Evolutionary conservation across 2,888 invertebrate species (phyloP).

Genomic region (Diaphora mendica): DNA sequence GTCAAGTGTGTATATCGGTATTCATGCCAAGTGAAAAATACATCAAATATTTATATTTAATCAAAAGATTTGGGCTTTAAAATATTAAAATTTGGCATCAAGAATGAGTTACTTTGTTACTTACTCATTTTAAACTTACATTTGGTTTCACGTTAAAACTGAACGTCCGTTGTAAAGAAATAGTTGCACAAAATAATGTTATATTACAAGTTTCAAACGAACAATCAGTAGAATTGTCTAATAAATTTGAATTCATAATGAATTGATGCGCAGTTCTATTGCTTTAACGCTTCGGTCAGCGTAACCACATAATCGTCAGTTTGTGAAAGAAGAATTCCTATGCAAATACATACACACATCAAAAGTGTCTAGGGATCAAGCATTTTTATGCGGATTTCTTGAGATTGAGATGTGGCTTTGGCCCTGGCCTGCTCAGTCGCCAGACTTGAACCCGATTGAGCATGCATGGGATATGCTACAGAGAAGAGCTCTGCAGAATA

Average conservation of each 20-base stretch:
- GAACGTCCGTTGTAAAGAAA: not conserved
- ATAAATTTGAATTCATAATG: constrained; percentile 2
- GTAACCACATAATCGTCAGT: not conserved
- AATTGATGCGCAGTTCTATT: constrained; percentile 7
- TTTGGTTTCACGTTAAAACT: not conserved
- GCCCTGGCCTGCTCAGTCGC: too few relatives aligned
- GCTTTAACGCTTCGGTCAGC: constrained; percentile 9
- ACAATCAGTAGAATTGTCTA: not conserved
- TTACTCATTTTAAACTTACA: not conserved
- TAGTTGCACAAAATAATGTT: not conserved
- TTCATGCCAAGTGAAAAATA: not conserved
- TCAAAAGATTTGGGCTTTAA: not conserved
- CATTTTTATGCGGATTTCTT: too few relatives aligned
- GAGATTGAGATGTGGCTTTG: too few relatives aligned
- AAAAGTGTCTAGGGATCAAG: too few relatives aligned
- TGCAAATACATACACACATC: too few relatives aligned
- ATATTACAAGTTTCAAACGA: not conserved
- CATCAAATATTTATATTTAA: not conserved
- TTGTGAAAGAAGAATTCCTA: constrained; percentile 23
- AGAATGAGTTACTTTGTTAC: not conserved
- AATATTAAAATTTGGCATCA: not conserved
- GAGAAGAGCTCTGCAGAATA: too few relatives aligned
- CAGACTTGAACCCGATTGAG: too few relatives aligned
- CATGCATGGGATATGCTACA: too few relatives aligned
- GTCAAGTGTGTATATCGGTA: not conserved